Evolutionary conservation across 2,888 invertebrate species (phyloP).

Genomic region (Graphium colonna): DNA sequence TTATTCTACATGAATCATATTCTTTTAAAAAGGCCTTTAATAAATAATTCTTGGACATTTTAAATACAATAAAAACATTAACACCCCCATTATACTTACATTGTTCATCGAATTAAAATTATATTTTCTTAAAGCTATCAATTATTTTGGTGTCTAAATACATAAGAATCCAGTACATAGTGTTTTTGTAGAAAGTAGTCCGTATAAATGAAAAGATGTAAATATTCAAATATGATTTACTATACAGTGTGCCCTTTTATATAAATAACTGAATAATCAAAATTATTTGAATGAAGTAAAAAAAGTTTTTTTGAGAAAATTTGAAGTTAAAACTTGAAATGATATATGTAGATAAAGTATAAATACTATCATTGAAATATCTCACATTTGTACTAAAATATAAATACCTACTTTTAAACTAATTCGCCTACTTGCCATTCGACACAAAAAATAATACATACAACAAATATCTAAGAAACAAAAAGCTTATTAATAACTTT

Average conservation of each 20-base stretch:
- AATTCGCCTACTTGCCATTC: neutral
- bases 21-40: constrained; percentile 17
- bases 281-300: neutral
- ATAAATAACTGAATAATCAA: neutral
- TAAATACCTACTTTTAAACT: constrained; percentile 12
- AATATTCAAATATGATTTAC: neutral
- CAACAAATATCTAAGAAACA: neutral
- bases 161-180: constrained; percentile 6
- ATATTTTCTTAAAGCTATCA: constrained; percentile 15
- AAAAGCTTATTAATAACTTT: neutral
- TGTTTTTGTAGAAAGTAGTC: no score
- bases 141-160: constrained; percentile 20
- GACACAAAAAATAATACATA: neutral
- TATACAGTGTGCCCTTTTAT: constrained; percentile 8
- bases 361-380: constrained; percentile 1
- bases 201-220: no score
- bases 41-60: constrained; percentile 27
- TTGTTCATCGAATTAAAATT: constrained; percentile 2
- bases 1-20: constrained; percentile 18
- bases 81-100: constrained; percentile 19
- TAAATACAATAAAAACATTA: constrained; percentile 22
- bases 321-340: neutral
- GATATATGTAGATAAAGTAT: neutral
- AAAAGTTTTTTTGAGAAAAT: neutral
- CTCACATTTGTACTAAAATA: constrained; percentile 23